Evolutionary conservation across 2,888 invertebrate species (phyloP), one percentile per base, ranked within the genome.

Genomic region (Mythimna ferrago): DNA sequence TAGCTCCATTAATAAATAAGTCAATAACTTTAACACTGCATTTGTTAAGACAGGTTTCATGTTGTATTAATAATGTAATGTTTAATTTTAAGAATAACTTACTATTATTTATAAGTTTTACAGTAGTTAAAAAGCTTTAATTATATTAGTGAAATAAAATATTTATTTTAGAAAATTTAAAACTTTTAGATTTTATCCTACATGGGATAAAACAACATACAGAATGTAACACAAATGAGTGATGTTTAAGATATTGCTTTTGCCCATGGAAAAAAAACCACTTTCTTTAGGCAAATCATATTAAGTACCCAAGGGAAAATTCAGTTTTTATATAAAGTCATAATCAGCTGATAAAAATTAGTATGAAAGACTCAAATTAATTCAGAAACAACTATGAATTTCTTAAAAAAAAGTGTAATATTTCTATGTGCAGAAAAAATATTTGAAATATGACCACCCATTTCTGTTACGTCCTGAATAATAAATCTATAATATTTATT

Each of bases 1-100:
- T 48, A 51, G 14, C 21, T 60, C 6, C 6, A 60, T 38, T 60
- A 10, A n/a, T 48, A 16, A 6, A 19, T 19, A 16, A 48, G 48
- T 16, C 16, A 48, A 6, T 48, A 19, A 16, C 6, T 6, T 16
- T 6, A 48, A 16, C 6, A 16, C 16, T 19, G 44, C 5, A 14
- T 14, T 44, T 44, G 14, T 44, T 44, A 14, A 14, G 21, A n/a
- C 9, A n/a, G 1, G 6, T 4, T 14, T n/a, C 19, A 26, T 68
- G 38, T 68, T 38, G 51, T 48, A 16, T 48, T 67, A 60, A n/a
- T 32, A 10, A 32, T 41, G 14, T 67, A 21, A 60, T 38, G n/a
- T 38, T 48, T 21, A 6, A n/a, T n/a, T 58, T n/a, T 6, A 58
- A 38, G 6, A n/a, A 21, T 44, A 0, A 26, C 11, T 4, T 38